These are phyloP conservation scores for Centrocercus urophasianus DNA, from an alignment of 2,113 vertebrate species.

Conservation along the genomic window DNA sequence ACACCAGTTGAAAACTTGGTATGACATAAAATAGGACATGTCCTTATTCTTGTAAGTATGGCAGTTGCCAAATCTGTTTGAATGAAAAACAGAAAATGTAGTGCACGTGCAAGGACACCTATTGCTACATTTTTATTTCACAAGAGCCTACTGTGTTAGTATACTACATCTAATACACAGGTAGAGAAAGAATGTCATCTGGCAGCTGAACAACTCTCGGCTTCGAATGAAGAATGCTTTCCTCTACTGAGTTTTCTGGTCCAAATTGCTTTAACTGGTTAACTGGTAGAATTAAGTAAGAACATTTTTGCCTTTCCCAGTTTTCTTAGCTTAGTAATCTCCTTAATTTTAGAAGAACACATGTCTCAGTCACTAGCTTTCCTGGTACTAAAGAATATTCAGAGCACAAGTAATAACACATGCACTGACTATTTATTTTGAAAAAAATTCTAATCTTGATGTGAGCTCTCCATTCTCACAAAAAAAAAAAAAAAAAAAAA, in stretches of 20 bases:
- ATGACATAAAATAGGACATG: neutral
- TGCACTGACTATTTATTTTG: neutral
- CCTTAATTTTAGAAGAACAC: neutral
- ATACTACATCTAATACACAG: neutral
- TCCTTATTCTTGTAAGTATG: neutral
- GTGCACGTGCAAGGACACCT: neutral
- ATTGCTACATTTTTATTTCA: neutral
- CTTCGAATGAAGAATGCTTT: neutral
- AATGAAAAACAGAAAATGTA: neutral
- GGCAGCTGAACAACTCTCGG: neutral
- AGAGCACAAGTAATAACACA: neutral
- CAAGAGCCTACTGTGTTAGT: neutral
- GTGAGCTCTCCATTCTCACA: neutral
- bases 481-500: neutral
- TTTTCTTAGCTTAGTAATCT: neutral
- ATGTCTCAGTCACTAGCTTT: neutral
- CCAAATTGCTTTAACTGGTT: neutral
- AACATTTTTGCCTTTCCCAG: neutral
- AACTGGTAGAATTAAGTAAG: neutral
- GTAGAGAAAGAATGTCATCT: neutral
- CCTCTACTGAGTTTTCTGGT: neutral
- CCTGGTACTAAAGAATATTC: neutral
- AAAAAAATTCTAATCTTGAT: neutral
- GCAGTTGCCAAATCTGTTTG: neutral
- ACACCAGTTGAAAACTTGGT: neutral